phyloP scores from a whole-genome alignment of 2,888 invertebrate genomes.

The Tenthredo distinguenda region DNA sequence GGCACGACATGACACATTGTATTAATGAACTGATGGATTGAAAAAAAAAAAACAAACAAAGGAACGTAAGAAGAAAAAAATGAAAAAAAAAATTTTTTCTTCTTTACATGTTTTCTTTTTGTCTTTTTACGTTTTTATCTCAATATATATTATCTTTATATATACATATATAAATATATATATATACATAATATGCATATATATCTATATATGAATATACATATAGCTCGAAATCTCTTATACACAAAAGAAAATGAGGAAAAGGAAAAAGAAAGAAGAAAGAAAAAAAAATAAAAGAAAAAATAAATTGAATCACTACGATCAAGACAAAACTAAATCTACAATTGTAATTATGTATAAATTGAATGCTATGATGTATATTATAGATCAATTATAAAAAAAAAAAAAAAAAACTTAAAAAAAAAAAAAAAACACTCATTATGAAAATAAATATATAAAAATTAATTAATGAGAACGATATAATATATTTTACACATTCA shows the following conservation, averaged over 20 bases:
- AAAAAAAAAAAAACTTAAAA: slow-evolving; percentile 72
- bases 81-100: neutral
- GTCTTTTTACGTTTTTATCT: neutral
- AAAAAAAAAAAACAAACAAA: neutral
- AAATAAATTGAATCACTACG: slow-evolving; percentile 13
- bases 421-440: slow-evolving; percentile 75
- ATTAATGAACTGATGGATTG: slow-evolving; percentile 12
- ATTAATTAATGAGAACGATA: slow-evolving; percentile 62
- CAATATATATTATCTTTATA: slow-evolving; percentile 25
- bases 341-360: slow-evolving; percentile 78
- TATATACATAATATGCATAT: neutral
- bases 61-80: neutral
- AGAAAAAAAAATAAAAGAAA: neutral
- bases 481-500: neutral
- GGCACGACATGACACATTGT: slow-evolving; percentile 19
- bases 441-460: slow-evolving; percentile 68
- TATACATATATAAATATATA: neutral
- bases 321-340: slow-evolving; percentile 62
- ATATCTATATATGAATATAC: slow-evolving; percentile 2
- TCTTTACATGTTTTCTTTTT: slow-evolving; percentile 4
- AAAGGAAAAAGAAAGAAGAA: neutral
- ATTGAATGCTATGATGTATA: slow-evolving; percentile 78
- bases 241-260: slow-evolving; percentile 6
- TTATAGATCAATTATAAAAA: slow-evolving; percentile 78
- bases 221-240: slow-evolving; percentile 29